These are phyloP conservation scores for Schizaphis graminum DNA, from an alignment of 2,888 invertebrate species.

Conservation along the genomic window DNA sequence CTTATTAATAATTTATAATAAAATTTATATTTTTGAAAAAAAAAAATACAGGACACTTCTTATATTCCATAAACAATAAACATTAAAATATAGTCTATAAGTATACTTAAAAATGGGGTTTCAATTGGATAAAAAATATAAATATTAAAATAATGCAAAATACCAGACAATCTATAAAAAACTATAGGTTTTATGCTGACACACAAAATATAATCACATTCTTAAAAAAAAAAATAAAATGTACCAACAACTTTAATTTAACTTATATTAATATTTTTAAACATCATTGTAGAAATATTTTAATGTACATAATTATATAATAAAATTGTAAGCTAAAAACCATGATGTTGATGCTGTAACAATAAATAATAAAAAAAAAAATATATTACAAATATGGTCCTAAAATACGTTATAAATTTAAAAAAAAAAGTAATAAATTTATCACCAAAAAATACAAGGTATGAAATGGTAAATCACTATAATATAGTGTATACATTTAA, in stretches of 20 bases:
- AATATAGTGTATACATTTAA: no score
- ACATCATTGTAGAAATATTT: no score
- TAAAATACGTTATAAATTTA: neutral
- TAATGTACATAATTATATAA: no score
- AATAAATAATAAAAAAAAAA: no score
- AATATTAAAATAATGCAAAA: neutral
- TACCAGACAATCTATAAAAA: no score
- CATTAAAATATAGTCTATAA: neutral
- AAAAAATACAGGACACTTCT: neutral
- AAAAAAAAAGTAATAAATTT: neutral
- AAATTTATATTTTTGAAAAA: neutral
- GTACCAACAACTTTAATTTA: no score
- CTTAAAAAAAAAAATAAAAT: no score
- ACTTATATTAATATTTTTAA: no score
- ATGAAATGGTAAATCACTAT: neutral
- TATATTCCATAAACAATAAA: neutral
- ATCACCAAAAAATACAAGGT: neutral
- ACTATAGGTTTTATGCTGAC: no score
- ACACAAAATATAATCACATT: no score
- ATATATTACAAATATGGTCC: neutral
- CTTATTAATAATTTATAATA: neutral
- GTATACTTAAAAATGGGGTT: neutral
- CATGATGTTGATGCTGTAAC: no score
- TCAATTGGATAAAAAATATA: neutral
- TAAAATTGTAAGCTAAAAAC: no score